Evolutionary conservation across 2,888 invertebrate species (phyloP).

Genomic region (Tholera decimalis): DNA sequence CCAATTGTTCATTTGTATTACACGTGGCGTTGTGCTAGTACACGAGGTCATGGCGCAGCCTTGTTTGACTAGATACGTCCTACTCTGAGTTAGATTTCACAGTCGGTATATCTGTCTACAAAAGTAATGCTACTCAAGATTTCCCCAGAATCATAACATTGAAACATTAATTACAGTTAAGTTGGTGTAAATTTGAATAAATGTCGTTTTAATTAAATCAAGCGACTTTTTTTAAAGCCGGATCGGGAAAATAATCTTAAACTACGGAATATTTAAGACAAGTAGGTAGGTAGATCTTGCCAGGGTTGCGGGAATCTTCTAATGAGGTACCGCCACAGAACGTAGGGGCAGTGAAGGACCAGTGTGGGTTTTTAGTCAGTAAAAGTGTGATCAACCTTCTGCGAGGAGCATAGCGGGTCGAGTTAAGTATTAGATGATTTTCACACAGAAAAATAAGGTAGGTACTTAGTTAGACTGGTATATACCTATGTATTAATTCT

Average conservation of each 20-base stretch:
- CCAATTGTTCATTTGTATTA: background rate
- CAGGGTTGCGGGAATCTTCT: too few relatives aligned
- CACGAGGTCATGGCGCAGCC: background rate
- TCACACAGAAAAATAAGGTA: too few relatives aligned
- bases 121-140: background rate
- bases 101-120: background rate
- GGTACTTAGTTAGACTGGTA: too few relatives aligned
- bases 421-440: too few relatives aligned
- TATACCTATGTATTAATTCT: too few relatives aligned
- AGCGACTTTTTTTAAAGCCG: background rate
- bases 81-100: background rate
- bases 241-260: background rate
- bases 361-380: too few relatives aligned
- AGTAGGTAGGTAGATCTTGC: background rate
- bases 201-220: too few relatives aligned
- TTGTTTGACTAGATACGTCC: background rate
- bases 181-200: background rate
- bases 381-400: too few relatives aligned
- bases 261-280: background rate
- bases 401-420: too few relatives aligned
- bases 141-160: background rate
- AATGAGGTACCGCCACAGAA: too few relatives aligned
- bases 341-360: too few relatives aligned
- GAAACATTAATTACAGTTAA: background rate
- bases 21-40: conserved; percentile 2